phyloP scores from a whole-genome alignment of 2,888 invertebrate genomes.

The Clitarchus hookeri region DNA sequence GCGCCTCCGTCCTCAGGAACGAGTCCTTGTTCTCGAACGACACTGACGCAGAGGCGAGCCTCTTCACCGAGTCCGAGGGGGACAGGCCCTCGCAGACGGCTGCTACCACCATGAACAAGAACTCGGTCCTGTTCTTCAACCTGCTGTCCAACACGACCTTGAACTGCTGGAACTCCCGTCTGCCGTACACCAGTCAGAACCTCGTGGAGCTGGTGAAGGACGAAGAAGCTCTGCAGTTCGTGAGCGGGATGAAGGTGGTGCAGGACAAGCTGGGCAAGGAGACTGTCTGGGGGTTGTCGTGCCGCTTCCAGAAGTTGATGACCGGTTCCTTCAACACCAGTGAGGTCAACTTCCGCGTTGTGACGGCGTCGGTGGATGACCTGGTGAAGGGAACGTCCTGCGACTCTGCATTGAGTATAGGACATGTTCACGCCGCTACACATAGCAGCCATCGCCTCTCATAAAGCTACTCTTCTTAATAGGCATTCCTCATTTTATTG shows the following conservation, averaged over 20 bases:
- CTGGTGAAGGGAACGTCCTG: constrained; percentile 64
- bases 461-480: no score
- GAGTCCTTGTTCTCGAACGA: constrained; percentile 56
- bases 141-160: constrained; percentile 69
- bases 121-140: constrained; percentile 72
- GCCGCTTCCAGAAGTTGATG: constrained; percentile 71
- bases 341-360: constrained; percentile 72
- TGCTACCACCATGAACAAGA: constrained; percentile 70
- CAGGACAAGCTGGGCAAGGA: constrained; percentile 56
- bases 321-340: constrained; percentile 60
- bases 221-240: constrained; percentile 68
- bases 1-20: constrained; percentile 65
- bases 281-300: constrained; percentile 69
- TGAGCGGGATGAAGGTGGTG: constrained; percentile 69
- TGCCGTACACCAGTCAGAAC: constrained; percentile 61
- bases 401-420: background rate
- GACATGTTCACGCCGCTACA: no score
- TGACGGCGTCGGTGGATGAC: constrained; percentile 63
- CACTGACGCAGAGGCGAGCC: constrained; percentile 57
- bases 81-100: constrained; percentile 64
- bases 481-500: no score
- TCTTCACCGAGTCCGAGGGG: constrained; percentile 57
- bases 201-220: constrained; percentile 62
- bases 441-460: no score
- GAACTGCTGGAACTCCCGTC: constrained; percentile 70